phyloP scores from a whole-genome alignment of 2,113 vertebrate species.

The Callaeas wilsoni region DNA sequence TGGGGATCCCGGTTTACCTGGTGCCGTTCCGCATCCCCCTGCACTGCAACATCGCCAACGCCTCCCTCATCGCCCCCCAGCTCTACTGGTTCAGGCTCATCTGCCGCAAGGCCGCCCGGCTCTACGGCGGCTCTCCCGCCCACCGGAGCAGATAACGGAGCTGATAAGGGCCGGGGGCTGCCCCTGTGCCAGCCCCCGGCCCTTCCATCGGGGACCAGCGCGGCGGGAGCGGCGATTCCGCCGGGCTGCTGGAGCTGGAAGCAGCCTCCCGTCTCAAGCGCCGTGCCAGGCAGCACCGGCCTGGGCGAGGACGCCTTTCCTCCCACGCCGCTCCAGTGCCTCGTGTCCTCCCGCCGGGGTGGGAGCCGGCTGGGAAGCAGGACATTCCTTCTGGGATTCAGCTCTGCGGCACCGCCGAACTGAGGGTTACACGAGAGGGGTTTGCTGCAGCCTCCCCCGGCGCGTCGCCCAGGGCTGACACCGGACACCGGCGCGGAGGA shows the following conservation, averaged over 20 bases:
- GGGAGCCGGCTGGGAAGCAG: neutral
- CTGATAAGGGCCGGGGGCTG: neutral
- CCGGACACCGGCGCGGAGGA: neutral
- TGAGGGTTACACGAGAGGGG: neutral
- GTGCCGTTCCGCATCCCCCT: slow-evolving; percentile 89
- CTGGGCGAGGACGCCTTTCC: slow-evolving; percentile 3
- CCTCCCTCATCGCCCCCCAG: slow-evolving; percentile 89
- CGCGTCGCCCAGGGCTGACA: neutral
- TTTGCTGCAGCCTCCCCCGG: neutral
- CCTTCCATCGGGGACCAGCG: neutral
- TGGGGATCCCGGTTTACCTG: slow-evolving; percentile 77
- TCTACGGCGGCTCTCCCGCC: slow-evolving; percentile 72
- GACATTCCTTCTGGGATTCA: neutral
- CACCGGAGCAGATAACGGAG: slow-evolving; percentile 58
- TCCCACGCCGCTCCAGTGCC: neutral
- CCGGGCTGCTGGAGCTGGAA: neutral
- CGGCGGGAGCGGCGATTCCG: neutral
- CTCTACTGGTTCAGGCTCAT: slow-evolving; percentile 96
- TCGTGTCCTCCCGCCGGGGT: neutral
- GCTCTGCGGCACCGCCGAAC: neutral
- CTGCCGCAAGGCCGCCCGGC: slow-evolving; percentile 84
- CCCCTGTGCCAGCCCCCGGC: neutral
- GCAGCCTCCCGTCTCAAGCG: neutral
- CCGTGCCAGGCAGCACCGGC: neutral
- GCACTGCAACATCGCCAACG: slow-evolving; percentile 85